Base-by-base conservation (phyloP, 2,888 invertebrate genomes). In the Stenotaenia linearis region DNA sequence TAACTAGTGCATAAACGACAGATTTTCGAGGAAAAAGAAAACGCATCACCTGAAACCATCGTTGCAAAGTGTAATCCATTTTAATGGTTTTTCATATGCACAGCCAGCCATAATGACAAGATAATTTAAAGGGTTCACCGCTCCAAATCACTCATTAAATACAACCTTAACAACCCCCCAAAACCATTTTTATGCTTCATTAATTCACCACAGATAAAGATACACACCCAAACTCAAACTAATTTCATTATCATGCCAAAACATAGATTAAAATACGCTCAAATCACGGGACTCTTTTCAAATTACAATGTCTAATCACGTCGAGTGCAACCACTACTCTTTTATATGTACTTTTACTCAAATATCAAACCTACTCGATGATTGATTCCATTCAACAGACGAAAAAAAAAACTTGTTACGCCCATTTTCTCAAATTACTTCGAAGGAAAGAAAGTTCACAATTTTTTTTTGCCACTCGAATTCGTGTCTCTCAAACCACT, bases 1-100 rank as follows among this genome's bases (percentile, higher is more conserved):
- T 61, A 61, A 61, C 61, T 61, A 61, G 61, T 61, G 61, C 61
- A 61, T 61, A 61, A 61, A 61, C 61, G 61, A 61, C 61, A 61
- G 61, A 61, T 61, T 61, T 61, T 61, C 61, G 23, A 61, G 61
- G 61, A 61, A 61, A 61, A 61, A 61, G 61, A 61, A 61, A 61
- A 61, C 61, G 61, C 61, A 61, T 61, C 61, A 61, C 61, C 61
- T 61, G 61, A 61, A 61, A 61, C 61, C 61, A 61, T 61, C 61
- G 61, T 61, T 61, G 61, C 61, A 61, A 61, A 61, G 61, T 61
- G 61, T 61, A 61, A 61, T 61, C 61, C 61, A 61, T 61, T 61
- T 61, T 61, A 61, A 61, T 61, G 61, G 61, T 61, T 61, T 61
- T 61, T 61, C 61, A 61, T 61, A 61, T 61, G 61, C 61, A 61